phyloP scores from a whole-genome alignment of 2,113 vertebrate species.

The Lates calcarifer region DNA sequence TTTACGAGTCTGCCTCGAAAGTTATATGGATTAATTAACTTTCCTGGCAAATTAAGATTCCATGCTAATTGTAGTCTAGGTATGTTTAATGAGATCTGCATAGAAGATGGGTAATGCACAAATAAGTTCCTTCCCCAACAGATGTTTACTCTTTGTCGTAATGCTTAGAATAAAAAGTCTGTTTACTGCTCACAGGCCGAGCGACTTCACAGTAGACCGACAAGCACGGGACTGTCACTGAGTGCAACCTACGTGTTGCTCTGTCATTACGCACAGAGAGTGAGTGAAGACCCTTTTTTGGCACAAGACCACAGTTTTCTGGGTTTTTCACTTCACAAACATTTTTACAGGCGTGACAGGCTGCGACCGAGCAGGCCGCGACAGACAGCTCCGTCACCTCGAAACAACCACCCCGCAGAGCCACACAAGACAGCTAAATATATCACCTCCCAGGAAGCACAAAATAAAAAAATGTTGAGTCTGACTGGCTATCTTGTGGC shows the following conservation, averaged over 20 bases:
- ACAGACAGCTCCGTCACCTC: conserved; percentile 80
- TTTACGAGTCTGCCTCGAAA: conserved; percentile 74
- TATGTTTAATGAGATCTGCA: conserved; percentile 68
- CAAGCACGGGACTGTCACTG: conserved; percentile 52
- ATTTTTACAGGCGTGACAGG: conserved; percentile 83
- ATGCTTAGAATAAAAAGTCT: conserved; percentile 28
- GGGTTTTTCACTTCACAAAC: conserved; percentile 83
- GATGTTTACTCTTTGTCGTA: conserved; percentile 16
- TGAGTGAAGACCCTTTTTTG: conserved; percentile 76
- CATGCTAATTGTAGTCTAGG: conserved; percentile 73
- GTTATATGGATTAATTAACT: conserved; percentile 80
- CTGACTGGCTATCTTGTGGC: conserved; percentile 67
- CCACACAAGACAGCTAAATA: conserved; percentile 82
- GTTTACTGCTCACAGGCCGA: conserved; percentile 35
- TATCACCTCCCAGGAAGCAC: conserved; percentile 72
- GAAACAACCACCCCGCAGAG: conserved; percentile 74
- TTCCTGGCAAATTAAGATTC: conserved; percentile 79
- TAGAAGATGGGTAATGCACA: conserved; percentile 65
- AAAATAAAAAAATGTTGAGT: conserved; percentile 30
- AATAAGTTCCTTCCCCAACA: conserved; percentile 41
- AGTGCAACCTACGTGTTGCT: conserved; percentile 50
- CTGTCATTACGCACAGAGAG: conserved; percentile 75
- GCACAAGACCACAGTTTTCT: conserved; percentile 73
- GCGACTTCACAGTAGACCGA: conserved; percentile 18
- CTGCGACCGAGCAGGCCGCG: conserved; percentile 73